These are phyloP conservation scores for Heliconius hewitsoni DNA, from an alignment of 1,140 invertebrate species.

Conservation along the genomic window DNA sequence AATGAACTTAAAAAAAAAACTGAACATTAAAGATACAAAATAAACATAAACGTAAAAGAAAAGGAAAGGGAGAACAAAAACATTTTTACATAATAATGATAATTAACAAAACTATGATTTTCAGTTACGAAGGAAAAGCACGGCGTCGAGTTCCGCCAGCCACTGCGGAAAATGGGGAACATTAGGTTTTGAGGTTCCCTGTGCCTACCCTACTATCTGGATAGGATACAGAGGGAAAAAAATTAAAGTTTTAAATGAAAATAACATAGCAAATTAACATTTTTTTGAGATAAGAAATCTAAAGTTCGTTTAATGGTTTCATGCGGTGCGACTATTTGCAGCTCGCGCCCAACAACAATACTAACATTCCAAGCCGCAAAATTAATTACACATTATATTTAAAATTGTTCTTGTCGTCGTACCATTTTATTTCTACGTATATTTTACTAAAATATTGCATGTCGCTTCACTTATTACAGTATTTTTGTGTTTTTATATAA, in stretches of 20 bases:
- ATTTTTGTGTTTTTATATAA: background rate
- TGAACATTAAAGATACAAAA: too few species aligned
- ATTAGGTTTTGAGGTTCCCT: too few species aligned
- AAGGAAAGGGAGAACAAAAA: too few species aligned
- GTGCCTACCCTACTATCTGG: too few species aligned
- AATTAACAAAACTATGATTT: too few species aligned
- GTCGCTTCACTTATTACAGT: background rate
- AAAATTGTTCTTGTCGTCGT: background rate
- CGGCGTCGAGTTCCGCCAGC: too few species aligned
- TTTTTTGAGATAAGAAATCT: slow-evolving; percentile 1
- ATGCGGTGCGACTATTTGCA: background rate
- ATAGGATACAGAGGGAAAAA: background rate
- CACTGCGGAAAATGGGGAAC: too few species aligned
- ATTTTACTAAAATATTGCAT: background rate
- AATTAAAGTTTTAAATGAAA: background rate
- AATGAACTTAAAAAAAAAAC: too few species aligned
- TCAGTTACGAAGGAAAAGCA: too few species aligned
- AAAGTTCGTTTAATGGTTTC: background rate
- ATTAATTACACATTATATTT: slow-evolving; percentile 14
- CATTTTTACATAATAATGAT: too few species aligned
- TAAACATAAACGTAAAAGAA: too few species aligned
- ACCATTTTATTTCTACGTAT: background rate
- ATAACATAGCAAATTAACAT: background rate
- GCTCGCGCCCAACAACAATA: slow-evolving; percentile 1
- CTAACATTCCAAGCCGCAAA: slow-evolving; percentile 2